A percentile compares a stretch with the other conserved stretches of the same genome.
Conservation (phyloP, 2,888 invertebrate species). For the Cyrtodaria siliqua region DNA sequence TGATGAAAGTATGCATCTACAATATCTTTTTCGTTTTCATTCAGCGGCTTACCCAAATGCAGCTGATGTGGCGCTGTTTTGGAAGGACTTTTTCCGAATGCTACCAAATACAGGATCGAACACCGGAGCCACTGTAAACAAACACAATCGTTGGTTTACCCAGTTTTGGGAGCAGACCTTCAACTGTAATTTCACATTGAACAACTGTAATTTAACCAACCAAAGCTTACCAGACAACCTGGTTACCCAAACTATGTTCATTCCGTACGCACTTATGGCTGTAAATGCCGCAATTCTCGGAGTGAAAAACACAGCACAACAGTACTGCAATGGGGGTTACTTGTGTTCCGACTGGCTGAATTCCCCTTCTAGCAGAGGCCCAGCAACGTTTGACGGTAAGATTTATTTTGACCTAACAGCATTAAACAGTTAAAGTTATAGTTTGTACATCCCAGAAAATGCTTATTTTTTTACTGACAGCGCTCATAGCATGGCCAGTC, state of each 20-base stretch:
- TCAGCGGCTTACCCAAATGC: too few relatives aligned
- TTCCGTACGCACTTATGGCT: conserved; percentile 76
- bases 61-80: conserved; percentile 55
- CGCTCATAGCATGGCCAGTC: too few relatives aligned
- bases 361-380: conserved; percentile 4
- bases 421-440: too few relatives aligned
- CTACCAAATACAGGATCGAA: conserved; percentile 40
- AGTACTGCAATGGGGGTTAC: conserved; percentile 35
- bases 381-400: not conserved
- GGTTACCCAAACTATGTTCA: too few relatives aligned
- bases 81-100: conserved; percentile 51
- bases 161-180: conserved; percentile 69
- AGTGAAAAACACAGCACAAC: conserved; percentile 52
- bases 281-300: conserved; percentile 74
- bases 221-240: conserved; percentile 44
- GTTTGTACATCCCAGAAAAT: too few relatives aligned
- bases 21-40: too few relatives aligned
- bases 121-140: conserved; percentile 28
- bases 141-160: conserved; percentile 61
- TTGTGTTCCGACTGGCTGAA: conserved; percentile 71
- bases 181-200: conserved; percentile 57
- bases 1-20: too few relatives aligned
- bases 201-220: conserved; percentile 34
- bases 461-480: too few relatives aligned
- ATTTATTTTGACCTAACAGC: too few relatives aligned